Conservation (phyloP, 1,140 invertebrate species). For the Pseudachorutes palmiensis region DNA sequence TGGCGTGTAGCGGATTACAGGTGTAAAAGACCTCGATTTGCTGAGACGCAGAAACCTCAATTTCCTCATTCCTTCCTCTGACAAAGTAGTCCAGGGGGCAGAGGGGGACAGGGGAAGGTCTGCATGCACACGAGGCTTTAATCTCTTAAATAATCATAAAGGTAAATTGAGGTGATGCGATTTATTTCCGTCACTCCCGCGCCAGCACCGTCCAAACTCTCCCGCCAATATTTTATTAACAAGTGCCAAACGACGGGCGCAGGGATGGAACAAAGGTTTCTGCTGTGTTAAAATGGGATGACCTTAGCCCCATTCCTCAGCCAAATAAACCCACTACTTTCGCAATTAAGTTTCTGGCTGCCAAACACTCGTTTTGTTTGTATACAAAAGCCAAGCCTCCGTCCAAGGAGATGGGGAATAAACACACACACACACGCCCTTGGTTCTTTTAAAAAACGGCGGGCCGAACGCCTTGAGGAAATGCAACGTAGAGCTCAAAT, state of each 20-base stretch:
- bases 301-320: not conserved
- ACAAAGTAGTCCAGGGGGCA: not conserved
- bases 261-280: too few species aligned
- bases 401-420: too few species aligned
- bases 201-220: not conserved
- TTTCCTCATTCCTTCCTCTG: not conserved
- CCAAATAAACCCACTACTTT: too few species aligned
- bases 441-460: too few species aligned
- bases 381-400: too few species aligned
- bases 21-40: not conserved
- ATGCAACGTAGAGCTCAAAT: too few species aligned
- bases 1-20: not conserved
- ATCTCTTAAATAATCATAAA: not conserved
- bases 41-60: not conserved
- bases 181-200: not conserved
- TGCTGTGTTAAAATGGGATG: not conserved
- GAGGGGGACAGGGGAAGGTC: not conserved
- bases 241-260: not conserved
- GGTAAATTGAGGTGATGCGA: not conserved
- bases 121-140: not conserved
- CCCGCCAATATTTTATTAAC: not conserved
- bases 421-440: too few species aligned
- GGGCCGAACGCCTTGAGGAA: too few species aligned
- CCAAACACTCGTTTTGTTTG: too few species aligned
- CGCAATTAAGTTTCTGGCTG: too few species aligned